These are phyloP conservation scores for Cotesia chilonis DNA, from an alignment of 1,140 invertebrate genomes.

Conservation along the genomic window DNA sequence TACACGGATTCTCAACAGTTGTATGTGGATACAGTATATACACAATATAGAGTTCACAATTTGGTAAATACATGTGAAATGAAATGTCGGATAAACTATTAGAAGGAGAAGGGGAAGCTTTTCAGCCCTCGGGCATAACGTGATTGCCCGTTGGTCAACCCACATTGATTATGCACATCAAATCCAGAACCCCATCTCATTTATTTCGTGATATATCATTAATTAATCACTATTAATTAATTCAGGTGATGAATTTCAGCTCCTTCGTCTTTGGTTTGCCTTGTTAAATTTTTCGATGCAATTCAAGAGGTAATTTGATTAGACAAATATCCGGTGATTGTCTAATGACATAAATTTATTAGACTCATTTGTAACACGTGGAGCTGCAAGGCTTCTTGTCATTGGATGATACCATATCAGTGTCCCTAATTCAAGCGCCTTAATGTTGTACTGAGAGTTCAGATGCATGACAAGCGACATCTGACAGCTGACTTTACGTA, in stretches of 20 bases:
- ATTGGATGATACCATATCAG: conserved; percentile 60
- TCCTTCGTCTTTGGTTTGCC: too few species aligned
- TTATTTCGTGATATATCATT: neutral
- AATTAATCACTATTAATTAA: too few species aligned
- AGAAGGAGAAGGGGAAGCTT: conserved; percentile 36
- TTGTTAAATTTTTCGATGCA: neutral
- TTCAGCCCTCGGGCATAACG: conserved; percentile 17
- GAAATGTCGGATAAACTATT: conserved; percentile 44
- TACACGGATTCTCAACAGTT: neutral
- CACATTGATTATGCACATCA: conserved; percentile 24
- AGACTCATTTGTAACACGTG: conserved; percentile 5
- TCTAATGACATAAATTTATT: neutral
- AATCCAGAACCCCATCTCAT: neutral
- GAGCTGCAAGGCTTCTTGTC: conserved; percentile 51
- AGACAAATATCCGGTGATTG: neutral
- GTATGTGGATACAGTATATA: neutral
- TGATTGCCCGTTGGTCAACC: conserved; percentile 12
- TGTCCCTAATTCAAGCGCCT: conserved; percentile 48
- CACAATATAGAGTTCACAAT: neutral
- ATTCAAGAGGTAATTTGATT: neutral
- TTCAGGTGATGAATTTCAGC: too few species aligned
- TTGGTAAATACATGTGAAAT: conserved; percentile 33
- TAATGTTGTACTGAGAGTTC: neutral
- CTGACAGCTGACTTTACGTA: neutral
- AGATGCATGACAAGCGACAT: neutral